Conservation (phyloP, 2,888 invertebrate species). For the Melitaea athalia region DNA sequence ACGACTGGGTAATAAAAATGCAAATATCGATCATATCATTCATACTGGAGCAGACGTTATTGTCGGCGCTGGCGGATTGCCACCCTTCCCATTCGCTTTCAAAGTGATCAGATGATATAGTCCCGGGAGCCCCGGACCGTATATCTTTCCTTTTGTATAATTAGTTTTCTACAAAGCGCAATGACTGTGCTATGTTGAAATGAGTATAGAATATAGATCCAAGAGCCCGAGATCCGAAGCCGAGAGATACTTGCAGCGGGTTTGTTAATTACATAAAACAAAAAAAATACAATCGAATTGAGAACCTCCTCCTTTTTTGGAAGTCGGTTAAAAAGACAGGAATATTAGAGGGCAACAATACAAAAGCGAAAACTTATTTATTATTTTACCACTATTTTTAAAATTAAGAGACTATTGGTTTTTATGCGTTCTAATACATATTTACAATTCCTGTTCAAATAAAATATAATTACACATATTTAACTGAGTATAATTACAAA, state of each 20-base stretch:
- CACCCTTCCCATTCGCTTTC: conserved; percentile 54
- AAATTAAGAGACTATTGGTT: no score
- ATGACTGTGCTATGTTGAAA: conserved; percentile 12
- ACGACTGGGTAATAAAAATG: conserved; percentile 59
- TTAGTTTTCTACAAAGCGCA: conserved; percentile 32
- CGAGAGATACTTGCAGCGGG: not conserved
- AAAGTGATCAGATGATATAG: conserved; percentile 49
- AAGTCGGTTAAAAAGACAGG: no score
- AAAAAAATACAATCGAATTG: no score
- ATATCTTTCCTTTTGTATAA: conserved; percentile 48
- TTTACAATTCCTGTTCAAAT: no score
- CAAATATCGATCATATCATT: conserved; percentile 65
- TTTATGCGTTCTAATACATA: no score
- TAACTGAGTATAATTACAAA: no score
- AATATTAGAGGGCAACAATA: no score
- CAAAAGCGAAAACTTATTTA: no score
- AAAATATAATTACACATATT: no score
- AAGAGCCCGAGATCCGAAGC: not conserved
- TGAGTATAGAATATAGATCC: no score
- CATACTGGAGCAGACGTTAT: conserved; percentile 57
- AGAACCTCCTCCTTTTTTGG: no score
- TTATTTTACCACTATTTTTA: no score
- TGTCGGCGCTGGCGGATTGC: conserved; percentile 63
- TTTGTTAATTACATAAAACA: not conserved
- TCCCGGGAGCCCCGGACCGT: conserved; percentile 19